These are phyloP conservation scores for Ceyx margarethae DNA, from an alignment of 2,113 vertebrate genomes.

Conservation along the genomic window DNA sequence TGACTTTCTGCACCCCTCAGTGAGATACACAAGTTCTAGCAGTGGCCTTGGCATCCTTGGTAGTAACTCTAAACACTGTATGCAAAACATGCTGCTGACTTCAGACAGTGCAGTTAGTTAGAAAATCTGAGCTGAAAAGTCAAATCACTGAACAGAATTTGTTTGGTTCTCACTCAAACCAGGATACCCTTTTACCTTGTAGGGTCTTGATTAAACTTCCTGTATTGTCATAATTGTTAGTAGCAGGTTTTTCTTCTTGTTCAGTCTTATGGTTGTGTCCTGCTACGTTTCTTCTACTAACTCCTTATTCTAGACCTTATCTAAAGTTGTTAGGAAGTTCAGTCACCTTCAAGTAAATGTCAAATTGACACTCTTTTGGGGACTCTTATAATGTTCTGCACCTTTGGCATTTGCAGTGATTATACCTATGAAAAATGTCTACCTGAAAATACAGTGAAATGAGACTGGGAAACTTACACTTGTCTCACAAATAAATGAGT, in stretches of 20 bases:
- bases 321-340: background rate
- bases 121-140: too few species aligned
- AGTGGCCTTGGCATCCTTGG: too few species aligned
- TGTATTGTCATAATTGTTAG: background rate
- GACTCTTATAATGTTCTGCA: background rate
- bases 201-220: background rate
- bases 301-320: background rate
- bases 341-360: background rate
- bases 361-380: background rate
- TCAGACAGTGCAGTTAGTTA: too few species aligned
- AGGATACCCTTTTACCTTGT: background rate
- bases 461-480: background rate
- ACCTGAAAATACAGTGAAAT: background rate
- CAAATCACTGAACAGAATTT: too few species aligned
- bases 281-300: background rate
- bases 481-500: background rate
- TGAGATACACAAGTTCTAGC: too few species aligned
- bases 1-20: too few species aligned
- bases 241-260: background rate
- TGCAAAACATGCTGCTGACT: too few species aligned
- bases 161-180: too few species aligned
- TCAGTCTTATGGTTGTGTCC: background rate
- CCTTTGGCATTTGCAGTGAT: background rate
- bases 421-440: background rate
- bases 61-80: too few species aligned